Percentiles rank a stretch among this genome's conserved stretches.
These are phyloP conservation scores for Parnassius mnemosyne DNA, from an alignment of 2,888 invertebrate genomes.

Conservation along the genomic window DNA sequence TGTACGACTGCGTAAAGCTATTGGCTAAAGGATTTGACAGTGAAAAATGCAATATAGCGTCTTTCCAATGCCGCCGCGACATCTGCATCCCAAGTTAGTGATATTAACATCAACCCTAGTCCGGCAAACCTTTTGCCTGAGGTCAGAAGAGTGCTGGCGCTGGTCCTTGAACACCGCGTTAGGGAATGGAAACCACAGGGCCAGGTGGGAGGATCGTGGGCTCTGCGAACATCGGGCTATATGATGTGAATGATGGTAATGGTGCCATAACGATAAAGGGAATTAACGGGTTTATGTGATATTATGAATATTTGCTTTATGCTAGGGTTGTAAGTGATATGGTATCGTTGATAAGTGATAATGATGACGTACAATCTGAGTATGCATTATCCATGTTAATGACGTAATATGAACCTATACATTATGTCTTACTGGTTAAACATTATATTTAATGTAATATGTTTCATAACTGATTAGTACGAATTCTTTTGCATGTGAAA, in stretches of 20 bases:
- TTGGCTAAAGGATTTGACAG: neutral
- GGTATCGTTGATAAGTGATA: conserved; percentile 1
- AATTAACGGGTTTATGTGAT: neutral
- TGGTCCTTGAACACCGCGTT: conserved; percentile 80
- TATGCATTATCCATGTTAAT: neutral
- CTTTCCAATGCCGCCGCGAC: conserved; percentile 25
- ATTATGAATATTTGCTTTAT: conserved; percentile 3
- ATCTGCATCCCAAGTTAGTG: conserved; percentile 26
- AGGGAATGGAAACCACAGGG: conserved; percentile 82
- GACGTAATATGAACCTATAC: neutral
- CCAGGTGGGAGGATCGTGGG: conserved; percentile 78
- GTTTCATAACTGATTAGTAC: no score
- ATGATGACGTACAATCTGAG: neutral
- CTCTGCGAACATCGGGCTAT: conserved; percentile 70
- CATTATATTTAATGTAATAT: no score
- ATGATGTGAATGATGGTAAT: conserved; percentile 31
- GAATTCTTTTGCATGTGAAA: no score
- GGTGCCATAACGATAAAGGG: neutral
- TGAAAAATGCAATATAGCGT: neutral
- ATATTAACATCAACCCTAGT: conserved; percentile 26
- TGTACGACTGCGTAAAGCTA: no score
- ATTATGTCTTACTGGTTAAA: no score
- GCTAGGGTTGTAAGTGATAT: neutral
- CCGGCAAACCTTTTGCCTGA: conserved; percentile 73
- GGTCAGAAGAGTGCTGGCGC: conserved; percentile 71